Evolutionary conservation across 2,888 invertebrate genomes (phyloP).

Genomic region (Heliconius charithonia): DNA sequence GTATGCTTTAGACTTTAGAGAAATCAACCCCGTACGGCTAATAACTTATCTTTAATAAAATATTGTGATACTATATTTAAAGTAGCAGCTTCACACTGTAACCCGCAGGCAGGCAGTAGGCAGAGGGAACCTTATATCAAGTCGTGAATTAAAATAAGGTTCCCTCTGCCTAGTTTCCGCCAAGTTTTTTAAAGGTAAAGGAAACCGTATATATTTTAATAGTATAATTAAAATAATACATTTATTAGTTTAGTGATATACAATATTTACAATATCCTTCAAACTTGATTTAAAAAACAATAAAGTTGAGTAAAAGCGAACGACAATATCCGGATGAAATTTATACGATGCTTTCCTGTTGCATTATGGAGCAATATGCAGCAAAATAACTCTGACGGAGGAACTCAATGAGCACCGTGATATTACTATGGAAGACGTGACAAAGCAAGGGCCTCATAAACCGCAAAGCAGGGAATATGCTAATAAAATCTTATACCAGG

Average conservation of each 20-base stretch:
- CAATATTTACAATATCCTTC: background rate
- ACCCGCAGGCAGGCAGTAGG: no score
- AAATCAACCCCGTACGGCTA: background rate
- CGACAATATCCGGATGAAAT: conserved; percentile 13
- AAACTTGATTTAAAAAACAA: conserved; percentile 13
- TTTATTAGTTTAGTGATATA: background rate
- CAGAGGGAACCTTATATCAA: no score
- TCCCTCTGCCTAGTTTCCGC: background rate
- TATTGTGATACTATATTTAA: background rate
- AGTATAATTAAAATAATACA: background rate
- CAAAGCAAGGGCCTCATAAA: conserved; percentile 17
- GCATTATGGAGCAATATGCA: conserved; percentile 29
- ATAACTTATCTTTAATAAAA: background rate
- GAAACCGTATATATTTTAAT: no score
- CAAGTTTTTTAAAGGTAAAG: background rate
- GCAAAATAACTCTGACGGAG: conserved; percentile 29
- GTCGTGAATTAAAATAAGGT: no score
- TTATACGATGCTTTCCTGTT: conserved; percentile 17
- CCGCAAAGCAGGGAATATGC: conserved; percentile 15
- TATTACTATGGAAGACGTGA: conserved; percentile 5
- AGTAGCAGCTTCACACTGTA: background rate
- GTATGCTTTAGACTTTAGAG: background rate
- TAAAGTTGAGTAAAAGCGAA: background rate
- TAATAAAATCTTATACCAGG: conserved; percentile 13
- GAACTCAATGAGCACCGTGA: conserved; percentile 12